Base-by-base conservation (phyloP, 2,797 vertebrate genomes). In the Apogon hyalosoma region DNA sequence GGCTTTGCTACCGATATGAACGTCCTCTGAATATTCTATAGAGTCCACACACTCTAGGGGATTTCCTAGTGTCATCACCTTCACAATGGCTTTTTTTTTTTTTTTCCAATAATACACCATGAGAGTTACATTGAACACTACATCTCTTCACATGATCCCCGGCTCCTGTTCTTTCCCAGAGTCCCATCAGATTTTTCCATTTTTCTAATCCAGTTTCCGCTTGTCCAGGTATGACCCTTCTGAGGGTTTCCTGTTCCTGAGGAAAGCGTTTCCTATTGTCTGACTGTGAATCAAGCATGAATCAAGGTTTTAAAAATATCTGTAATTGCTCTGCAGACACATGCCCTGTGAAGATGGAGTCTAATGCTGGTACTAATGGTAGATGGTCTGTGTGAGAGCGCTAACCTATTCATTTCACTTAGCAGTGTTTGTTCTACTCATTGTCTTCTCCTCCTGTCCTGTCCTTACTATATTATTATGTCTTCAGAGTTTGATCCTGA, bases 251-350 rank as follows among this genome's bases (percentile, higher is more conserved):
- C 43, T 77, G 57, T 75, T 49, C 63, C 75, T 12, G 28, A 76
- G 58, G 54, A 65, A 24, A 57, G 11, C 31, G 33, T 71, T 71
- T 78, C 39, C 76, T 73, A 53, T 33, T 66, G 55, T 63, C 40
- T 65, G 63, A 63, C 21, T 72, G 55, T 53, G 38, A 63, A 42
- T 50, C 56, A 51, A 21, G 63, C 7, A 14, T 55, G 67, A 75
- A 84, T 75, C 71, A 87, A 86, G 78, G 79, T 82, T 73, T 77
- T 69, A 88, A 43, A 83, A 84, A 80, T 70, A 83, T 60, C 43
- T 77, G 75, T 86, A 86, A 87, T 83, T 85, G 75, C 72, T 33
- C 45, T 77, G 71, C 65, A 86, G 85, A 83, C 76, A 82, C 69
- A 81, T 74, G 83, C 79, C 75, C 81, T 78, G 46, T 49, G 42